Conservation (phyloP, 2,797 vertebrate genomes). For the Hyperoplus immaculatus region DNA sequence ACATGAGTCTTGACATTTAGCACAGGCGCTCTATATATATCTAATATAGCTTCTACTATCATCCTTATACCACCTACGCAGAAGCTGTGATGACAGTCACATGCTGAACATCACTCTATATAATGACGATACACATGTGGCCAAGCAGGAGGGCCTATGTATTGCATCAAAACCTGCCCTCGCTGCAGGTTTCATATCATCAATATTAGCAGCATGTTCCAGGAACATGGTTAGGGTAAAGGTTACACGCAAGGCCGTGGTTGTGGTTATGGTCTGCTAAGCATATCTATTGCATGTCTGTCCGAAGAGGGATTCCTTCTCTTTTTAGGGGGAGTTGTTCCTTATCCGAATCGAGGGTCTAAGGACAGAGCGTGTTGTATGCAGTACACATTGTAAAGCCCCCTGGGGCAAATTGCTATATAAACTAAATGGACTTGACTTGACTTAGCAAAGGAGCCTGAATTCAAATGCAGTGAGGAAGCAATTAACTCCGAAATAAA, state of each 20-base stretch:
- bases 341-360: no score
- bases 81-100: conserved; percentile 30
- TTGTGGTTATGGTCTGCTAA: conserved; percentile 30
- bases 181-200: conserved; percentile 24
- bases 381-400: no score
- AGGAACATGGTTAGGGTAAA: conserved; percentile 7
- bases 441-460: background rate
- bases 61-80: conserved; percentile 7
- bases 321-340: no score
- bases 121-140: background rate
- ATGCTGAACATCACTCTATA: conserved; percentile 14
- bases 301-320: no score
- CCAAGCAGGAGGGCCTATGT: background rate
- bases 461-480: conserved; percentile 12
- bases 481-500: conserved; percentile 10
- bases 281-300: background rate
- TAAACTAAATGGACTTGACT: no score
- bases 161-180: conserved; percentile 3
- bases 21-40: conserved; percentile 15
- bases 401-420: no score
- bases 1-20: conserved; percentile 38
- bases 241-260: conserved; percentile 3
- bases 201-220: conserved; percentile 2
- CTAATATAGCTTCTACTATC: background rate
- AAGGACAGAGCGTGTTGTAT: no score